Conservation (phyloP, 2,888 invertebrate genomes). For the Coenonympha glycerion region DNA sequence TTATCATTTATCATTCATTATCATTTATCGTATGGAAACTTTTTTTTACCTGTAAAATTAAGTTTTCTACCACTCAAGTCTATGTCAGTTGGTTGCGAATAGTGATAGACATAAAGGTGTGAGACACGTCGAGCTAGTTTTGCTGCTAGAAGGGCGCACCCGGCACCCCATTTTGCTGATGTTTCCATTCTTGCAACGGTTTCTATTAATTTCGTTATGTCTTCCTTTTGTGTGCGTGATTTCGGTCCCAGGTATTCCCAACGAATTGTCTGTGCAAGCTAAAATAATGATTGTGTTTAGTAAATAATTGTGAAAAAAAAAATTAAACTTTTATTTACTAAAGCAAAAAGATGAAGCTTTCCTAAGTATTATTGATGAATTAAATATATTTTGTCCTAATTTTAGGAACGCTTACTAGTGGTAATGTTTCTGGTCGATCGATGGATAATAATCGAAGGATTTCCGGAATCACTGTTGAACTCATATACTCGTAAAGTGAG, state of each 20-base stretch:
- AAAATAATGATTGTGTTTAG: conserved; percentile 13
- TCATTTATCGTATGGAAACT: not conserved
- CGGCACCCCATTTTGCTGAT: conserved; percentile 74
- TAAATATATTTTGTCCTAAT: too few relatives aligned
- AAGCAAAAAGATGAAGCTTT: not conserved
- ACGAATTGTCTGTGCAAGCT: conserved; percentile 67
- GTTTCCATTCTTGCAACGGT: conserved; percentile 73
- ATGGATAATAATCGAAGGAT: conserved; percentile 62
- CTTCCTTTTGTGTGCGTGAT: conserved; percentile 38
- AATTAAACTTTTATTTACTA: too few relatives aligned
- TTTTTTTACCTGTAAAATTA: conserved; percentile 70
- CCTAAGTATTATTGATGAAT: not conserved
- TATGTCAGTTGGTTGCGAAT: conserved; percentile 65
- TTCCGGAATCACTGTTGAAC: conserved; percentile 76
- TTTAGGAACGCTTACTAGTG: conserved; percentile 40
- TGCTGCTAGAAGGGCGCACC: conserved; percentile 73
- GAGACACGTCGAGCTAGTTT: conserved; percentile 66
- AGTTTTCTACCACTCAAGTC: conserved; percentile 57
- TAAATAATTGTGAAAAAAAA: too few relatives aligned
- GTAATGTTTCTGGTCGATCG: conserved; percentile 38
- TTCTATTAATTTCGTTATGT: conserved; percentile 56
- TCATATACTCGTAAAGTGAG: conserved; percentile 75
- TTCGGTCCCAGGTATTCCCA: conserved; percentile 75
- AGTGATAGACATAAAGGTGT: conserved; percentile 75
- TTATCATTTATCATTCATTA: too few relatives aligned